Evolutionary conservation across 2,797 vertebrate species (phyloP).

Genomic region (Linurgus olivaceus): DNA sequence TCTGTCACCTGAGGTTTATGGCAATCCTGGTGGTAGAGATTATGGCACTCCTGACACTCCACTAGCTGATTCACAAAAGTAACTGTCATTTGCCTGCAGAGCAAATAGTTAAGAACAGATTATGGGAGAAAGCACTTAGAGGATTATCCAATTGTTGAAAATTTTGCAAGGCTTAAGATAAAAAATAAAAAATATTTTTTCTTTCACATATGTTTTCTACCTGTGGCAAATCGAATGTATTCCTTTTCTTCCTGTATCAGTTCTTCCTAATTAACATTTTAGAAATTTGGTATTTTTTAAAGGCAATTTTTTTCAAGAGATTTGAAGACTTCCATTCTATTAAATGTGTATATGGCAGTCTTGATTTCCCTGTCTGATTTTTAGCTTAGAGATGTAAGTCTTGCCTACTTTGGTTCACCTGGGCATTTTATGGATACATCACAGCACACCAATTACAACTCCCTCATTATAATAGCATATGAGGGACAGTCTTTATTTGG

Average conservation of each 20-base stretch:
- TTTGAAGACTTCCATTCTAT: not conserved
- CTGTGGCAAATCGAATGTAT: not conserved
- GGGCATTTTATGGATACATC: not conserved
- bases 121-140: conserved; percentile 32
- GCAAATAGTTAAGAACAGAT: conserved; percentile 49
- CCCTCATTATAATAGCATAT: not conserved
- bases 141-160: conserved; percentile 34
- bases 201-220: not conserved
- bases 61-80: conserved; percentile 95
- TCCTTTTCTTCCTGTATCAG: not conserved
- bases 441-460: not conserved
- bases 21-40: conserved; percentile 98
- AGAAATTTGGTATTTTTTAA: not conserved
- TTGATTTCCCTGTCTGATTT: not conserved
- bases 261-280: not conserved
- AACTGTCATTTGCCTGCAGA: conserved; percentile 95
- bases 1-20: conserved; percentile 98
- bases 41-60: conserved; percentile 98
- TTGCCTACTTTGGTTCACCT: not conserved
- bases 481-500: not conserved
- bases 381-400: not conserved
- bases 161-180: conserved; percentile 17
- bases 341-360: not conserved
- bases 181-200: not conserved
- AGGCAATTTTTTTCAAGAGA: not conserved